Percentiles rank a stretch among this genome's conserved stretches.
phyloP scores from a whole-genome alignment of 2,797 vertebrate species.

The Philypnodon macrostomus region DNA sequence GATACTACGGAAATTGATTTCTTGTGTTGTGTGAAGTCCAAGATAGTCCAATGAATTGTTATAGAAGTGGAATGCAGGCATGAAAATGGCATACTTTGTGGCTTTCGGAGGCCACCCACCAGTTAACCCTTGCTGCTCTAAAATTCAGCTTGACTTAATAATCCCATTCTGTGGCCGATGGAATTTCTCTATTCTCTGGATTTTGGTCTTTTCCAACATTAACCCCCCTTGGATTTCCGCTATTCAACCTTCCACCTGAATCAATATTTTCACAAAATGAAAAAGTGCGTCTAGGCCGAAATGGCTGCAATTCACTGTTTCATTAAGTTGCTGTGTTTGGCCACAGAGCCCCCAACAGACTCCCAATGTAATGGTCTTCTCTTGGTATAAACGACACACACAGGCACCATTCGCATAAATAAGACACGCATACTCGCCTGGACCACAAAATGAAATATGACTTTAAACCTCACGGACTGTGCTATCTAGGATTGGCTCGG shows the following conservation, averaged over 20 bases:
- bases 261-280: slow-evolving; percentile 64
- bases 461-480: slow-evolving; percentile 27
- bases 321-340: slow-evolving; percentile 43
- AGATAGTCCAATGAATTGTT: background rate
- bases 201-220: slow-evolving; percentile 36
- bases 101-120: slow-evolving; percentile 35
- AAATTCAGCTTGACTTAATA: slow-evolving; percentile 31
- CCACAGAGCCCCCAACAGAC: slow-evolving; percentile 37
- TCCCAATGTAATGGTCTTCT: slow-evolving; percentile 31
- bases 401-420: slow-evolving; percentile 13
- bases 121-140: slow-evolving; percentile 23
- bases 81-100: slow-evolving; percentile 7
- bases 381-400: slow-evolving; percentile 24
- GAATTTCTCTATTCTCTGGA: slow-evolving; percentile 52
- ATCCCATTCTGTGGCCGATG: slow-evolving; percentile 48
- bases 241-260: slow-evolving; percentile 58
- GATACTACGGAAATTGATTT: no score
- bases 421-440: slow-evolving; percentile 18
- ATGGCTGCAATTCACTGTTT: slow-evolving; percentile 45
- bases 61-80: background rate
- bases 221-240: slow-evolving; percentile 52
- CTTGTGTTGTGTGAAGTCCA: no score
- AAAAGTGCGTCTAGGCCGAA: slow-evolving; percentile 51
- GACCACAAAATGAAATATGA: slow-evolving; percentile 43
- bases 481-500: slow-evolving; percentile 20